These are phyloP conservation scores for Eulemur albifrons DNA, from an alignment of 2,797 vertebrate genomes.

Conservation along the genomic window DNA sequence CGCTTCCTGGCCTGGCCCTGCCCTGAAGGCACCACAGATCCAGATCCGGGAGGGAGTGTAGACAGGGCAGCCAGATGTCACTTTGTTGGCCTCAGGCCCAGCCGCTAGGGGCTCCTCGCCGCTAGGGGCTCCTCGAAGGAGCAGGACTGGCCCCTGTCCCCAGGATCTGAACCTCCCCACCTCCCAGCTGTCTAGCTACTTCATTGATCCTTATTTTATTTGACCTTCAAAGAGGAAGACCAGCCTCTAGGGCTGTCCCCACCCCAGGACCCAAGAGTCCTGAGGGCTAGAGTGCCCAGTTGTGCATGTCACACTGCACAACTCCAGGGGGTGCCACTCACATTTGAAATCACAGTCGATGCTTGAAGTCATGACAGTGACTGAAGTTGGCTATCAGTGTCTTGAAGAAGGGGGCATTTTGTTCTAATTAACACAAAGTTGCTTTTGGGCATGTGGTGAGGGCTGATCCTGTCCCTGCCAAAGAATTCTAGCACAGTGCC, in stretches of 20 bases:
- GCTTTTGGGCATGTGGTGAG: neutral
- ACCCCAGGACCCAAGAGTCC: neutral
- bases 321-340: neutral
- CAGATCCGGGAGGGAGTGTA: conserved; percentile 45
- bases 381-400: neutral
- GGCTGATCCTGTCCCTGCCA: neutral
- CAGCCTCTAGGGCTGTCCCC: neutral
- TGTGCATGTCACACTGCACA: neutral
- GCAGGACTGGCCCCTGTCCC: neutral
- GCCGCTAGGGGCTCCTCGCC: conserved; percentile 15
- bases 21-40: conserved; percentile 46
- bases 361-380: neutral
- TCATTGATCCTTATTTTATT: neutral
- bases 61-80: neutral
- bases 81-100: conserved; percentile 39
- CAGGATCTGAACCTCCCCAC: neutral
- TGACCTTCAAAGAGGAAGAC: conserved; percentile 50
- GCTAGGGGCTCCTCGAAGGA: conserved; percentile 8
- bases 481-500: neutral
- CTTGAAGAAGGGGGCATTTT: neutral
- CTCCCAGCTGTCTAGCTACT: neutral
- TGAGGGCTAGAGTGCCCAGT: neutral
- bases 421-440: neutral
- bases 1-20: neutral
- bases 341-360: neutral